These are phyloP conservation scores for Periophthalmus magnuspinnatus DNA, from an alignment of 2,797 vertebrate genomes.

Conservation along the genomic window DNA sequence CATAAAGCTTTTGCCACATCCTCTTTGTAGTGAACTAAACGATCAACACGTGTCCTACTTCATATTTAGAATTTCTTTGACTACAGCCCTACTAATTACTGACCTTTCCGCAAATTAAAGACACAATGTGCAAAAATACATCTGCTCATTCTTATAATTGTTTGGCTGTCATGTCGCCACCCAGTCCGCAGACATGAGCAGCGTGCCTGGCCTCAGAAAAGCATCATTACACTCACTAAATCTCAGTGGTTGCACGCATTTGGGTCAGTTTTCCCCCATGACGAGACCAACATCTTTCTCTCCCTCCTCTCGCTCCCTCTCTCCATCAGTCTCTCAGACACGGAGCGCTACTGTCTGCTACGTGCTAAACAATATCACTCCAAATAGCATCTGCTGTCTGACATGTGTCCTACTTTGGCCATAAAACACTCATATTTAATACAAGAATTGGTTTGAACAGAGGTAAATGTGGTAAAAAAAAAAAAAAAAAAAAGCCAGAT, in stretches of 20 bases:
- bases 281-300: conserved; percentile 25
- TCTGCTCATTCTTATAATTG: too few relatives aligned
- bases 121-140: too few relatives aligned
- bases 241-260: conserved; percentile 28
- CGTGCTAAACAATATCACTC: conserved; percentile 41
- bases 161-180: background rate
- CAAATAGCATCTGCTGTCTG: background rate
- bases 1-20: too few relatives aligned
- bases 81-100: too few relatives aligned
- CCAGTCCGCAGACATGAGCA: background rate
- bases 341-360: conserved; percentile 29
- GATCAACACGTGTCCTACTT: too few relatives aligned
- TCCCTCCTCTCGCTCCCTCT: conserved; percentile 39
- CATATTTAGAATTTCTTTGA: too few relatives aligned
- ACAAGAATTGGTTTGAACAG: background rate
- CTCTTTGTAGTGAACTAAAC: too few relatives aligned
- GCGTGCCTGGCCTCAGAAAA: conserved; percentile 14
- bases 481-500: background rate
- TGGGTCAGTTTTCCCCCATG: conserved; percentile 43
- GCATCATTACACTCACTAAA: conserved; percentile 19
- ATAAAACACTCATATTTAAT: background rate
- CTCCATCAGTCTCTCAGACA: conserved; percentile 36
- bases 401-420: background rate
- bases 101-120: too few relatives aligned
- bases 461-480: background rate